Evolutionary conservation across 2,113 vertebrate species (phyloP), one percentile per base, ranked within the genome.

Genomic region (Poeciliopsis retropinna): DNA sequence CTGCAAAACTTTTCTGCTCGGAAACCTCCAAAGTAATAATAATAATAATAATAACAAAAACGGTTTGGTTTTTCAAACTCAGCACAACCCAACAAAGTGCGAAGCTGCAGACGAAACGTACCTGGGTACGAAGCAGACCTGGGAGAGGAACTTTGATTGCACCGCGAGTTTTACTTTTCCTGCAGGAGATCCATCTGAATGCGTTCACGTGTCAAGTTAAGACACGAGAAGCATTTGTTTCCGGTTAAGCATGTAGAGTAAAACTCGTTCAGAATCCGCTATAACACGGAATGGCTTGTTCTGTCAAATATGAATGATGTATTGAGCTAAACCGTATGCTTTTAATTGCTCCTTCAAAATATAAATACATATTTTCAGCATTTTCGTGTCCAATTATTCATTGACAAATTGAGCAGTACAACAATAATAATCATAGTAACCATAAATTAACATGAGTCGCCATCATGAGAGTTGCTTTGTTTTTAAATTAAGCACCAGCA

Each of bases 81-180:
- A 67, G 44, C 60, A 27, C 19, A 51, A 76, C 3, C 6, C 15
- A 31, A 25, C 0, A 37, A 41, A 27, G 2, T 54, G 30, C 15
- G 22, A 57, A 6, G 71, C 1, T 39, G 1, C 17, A 64, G 41
- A 25, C 5, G 0, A 39, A 4, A 68, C 85, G 77, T 82, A 93
- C 93, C 89, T 87, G 64, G 70, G 60, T 37, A 19, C 73, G 63
- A 70, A 60, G 31, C 79, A 81, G 25, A 27, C 22, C 73, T 79
- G 7, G 5, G 5, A 64, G 47, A 39, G 47, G 17, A 63, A 54
- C 67, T 68, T 60, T 1, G 61, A 32, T 28, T 64, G 69, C 39
- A 28, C 78, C 79, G 28, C 78, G n/a, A 65, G 13, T 54, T 47
- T 72, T 67, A 78, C 13, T 70, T 57, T 37, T 78, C 73, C 63